A percentile compares a stretch with the other conserved stretches of the same genome.
Evolutionary conservation across 2,113 vertebrate species (phyloP).

Genomic region (Forbesichthys agassizii): DNA sequence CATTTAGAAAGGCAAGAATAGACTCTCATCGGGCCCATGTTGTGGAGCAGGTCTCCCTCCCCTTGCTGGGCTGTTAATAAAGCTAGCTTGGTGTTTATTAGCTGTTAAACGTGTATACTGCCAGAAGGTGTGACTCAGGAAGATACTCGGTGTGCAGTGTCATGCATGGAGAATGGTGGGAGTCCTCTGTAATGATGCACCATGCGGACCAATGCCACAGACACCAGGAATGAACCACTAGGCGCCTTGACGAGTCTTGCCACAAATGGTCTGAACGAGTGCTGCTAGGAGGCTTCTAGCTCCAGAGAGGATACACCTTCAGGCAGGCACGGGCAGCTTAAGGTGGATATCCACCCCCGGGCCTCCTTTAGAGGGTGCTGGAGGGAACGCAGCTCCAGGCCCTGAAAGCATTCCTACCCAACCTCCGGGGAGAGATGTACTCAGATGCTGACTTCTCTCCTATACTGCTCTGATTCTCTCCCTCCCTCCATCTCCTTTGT

Average conservation of each 20-base stretch:
- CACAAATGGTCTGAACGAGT: conserved; percentile 77
- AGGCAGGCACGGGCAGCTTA: conserved; percentile 44
- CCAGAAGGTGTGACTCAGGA: too few species aligned
- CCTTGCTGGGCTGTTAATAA: neutral
- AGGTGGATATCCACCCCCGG: neutral
- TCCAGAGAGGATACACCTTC: conserved; percentile 66
- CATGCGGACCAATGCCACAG: conserved; percentile 29
- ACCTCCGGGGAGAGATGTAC: conserved; percentile 60
- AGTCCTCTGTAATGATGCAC: conserved; percentile 20
- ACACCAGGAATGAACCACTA: conserved; percentile 44
- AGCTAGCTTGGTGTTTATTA: conserved; percentile 22
- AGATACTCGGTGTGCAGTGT: conserved; percentile 11
- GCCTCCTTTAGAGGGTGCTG: conserved; percentile 66
- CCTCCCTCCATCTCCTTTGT: neutral
- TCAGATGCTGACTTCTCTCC: conserved; percentile 54
- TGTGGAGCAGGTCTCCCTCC: conserved; percentile 46
- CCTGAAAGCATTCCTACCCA: conserved; percentile 73
- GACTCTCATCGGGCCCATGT: conserved; percentile 65
- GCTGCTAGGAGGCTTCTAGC: conserved; percentile 71
- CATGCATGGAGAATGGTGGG: conserved; percentile 26
- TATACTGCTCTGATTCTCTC: neutral
- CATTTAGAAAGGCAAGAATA: conserved; percentile 78
- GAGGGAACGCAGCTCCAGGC: conserved; percentile 60
- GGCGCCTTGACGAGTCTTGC: conserved; percentile 63
- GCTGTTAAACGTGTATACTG: conserved; percentile 15